These are phyloP conservation scores for Crypturellus tataupa DNA, from an alignment of 2,797 vertebrate genomes.

Conservation along the genomic window DNA sequence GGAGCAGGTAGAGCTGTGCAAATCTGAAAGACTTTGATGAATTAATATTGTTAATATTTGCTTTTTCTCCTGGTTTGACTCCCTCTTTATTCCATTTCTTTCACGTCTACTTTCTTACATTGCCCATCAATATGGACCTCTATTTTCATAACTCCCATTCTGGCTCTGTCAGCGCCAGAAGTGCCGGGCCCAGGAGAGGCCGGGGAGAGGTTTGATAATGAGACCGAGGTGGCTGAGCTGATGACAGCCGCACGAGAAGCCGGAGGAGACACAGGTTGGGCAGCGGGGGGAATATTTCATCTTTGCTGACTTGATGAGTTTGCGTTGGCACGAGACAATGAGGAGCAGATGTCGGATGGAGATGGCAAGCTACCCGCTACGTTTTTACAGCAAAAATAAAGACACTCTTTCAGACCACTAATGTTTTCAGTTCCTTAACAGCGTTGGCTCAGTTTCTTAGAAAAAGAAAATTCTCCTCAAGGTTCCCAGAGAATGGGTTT, in stretches of 20 bases:
- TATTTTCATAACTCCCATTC: neutral
- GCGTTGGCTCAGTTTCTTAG: neutral
- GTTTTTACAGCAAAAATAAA: conserved; percentile 56
- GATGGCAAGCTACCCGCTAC: conserved; percentile 61
- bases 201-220: neutral
- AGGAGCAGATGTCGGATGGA: conserved; percentile 60
- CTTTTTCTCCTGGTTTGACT: neutral
- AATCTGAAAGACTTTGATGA: neutral
- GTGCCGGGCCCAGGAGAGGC: neutral
- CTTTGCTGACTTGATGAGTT: conserved; percentile 65
- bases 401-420: conserved; percentile 63
- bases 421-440: conserved; percentile 46
- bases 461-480: neutral
- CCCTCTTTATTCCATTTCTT: neutral
- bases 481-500: neutral
- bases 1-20: neutral
- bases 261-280: conserved; percentile 58
- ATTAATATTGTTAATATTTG: neutral
- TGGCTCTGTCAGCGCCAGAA: conserved; percentile 60
- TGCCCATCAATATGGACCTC: neutral
- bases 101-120: rapidly evolving
- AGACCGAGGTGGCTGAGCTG: conserved; percentile 66
- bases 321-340: conserved; percentile 64
- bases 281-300: conserved; percentile 66
- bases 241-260: conserved; percentile 58